A percentile compares a stretch with the other conserved stretches of the same genome.
These are phyloP conservation scores for Isurus oxyrinchus DNA, from an alignment of 2,113 vertebrate species.

Conservation along the genomic window DNA sequence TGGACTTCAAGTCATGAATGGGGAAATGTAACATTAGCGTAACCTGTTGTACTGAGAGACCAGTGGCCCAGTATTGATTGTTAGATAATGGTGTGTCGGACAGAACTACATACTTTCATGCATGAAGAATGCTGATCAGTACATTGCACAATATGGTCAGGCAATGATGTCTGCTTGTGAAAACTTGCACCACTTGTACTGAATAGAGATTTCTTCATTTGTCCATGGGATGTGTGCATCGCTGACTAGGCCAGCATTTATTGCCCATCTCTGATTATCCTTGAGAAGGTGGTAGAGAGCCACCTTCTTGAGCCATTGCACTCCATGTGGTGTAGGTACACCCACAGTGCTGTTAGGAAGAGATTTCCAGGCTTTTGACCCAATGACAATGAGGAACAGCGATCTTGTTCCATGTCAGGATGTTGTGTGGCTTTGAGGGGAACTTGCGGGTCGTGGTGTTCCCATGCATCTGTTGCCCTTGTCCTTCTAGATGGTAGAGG, in stretches of 20 bases:
- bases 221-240: no score
- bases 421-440: not conserved
- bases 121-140: not conserved
- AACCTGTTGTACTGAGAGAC: not conserved
- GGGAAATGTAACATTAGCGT: no score
- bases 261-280: no score
- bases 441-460: not conserved
- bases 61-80: not conserved
- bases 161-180: not conserved
- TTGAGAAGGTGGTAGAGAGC: no score
- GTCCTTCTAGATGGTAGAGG: not conserved
- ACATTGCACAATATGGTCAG: not conserved
- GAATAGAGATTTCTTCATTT: no score
- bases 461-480: not conserved
- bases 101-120: not conserved
- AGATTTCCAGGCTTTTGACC: not conserved
- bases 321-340: not conserved
- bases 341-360: not conserved
- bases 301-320: no score
- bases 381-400: not conserved
- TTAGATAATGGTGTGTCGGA: not conserved
- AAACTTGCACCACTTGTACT: not conserved
- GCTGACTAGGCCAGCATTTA: no score
- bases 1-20: not conserved
- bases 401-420: not conserved